Conservation (phyloP, 1,140 invertebrate genomes). For the Drosophila sturtevanti region DNA sequence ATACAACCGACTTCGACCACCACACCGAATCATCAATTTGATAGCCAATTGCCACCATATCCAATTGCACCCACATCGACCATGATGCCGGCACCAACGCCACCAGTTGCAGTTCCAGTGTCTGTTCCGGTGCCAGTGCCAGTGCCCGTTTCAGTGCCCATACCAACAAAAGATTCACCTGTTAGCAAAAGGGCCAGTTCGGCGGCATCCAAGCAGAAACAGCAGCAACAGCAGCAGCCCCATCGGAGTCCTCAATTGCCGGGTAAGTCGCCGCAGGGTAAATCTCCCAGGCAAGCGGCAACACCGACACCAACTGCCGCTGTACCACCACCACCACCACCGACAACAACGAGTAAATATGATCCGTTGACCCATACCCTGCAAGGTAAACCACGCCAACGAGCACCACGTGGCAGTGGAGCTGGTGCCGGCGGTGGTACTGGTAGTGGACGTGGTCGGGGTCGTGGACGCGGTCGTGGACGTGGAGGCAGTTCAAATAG, state of each 20-base stretch:
- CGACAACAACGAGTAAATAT: conserved; percentile 50
- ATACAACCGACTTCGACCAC: neutral
- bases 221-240: conserved; percentile 47
- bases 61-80: neutral
- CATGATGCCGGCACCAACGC: conserved; percentile 59
- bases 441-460: conserved; percentile 87
- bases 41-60: neutral
- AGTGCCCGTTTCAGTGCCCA: conserved; percentile 36
- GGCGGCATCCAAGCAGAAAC: conserved; percentile 9
- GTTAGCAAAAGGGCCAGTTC: conserved; percentile 44
- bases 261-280: conserved; percentile 87
- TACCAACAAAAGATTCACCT: conserved; percentile 72
- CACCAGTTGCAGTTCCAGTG: conserved; percentile 85
- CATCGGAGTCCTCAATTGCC: conserved; percentile 41
- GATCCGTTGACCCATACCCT: conserved; percentile 74
- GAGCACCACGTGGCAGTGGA: conserved; percentile 84
- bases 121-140: conserved; percentile 86
- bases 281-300: conserved; percentile 86
- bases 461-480: conserved; percentile 86
- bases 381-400: conserved; percentile 83
- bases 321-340: conserved; percentile 39
- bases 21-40: conserved; percentile 2
- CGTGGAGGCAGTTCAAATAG: conserved; percentile 51
- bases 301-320: conserved; percentile 22
- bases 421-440: conserved; percentile 46